These are phyloP conservation scores for Megalurothrips usitatus DNA, from an alignment of 2,888 invertebrate genomes.

Conservation along the genomic window DNA sequence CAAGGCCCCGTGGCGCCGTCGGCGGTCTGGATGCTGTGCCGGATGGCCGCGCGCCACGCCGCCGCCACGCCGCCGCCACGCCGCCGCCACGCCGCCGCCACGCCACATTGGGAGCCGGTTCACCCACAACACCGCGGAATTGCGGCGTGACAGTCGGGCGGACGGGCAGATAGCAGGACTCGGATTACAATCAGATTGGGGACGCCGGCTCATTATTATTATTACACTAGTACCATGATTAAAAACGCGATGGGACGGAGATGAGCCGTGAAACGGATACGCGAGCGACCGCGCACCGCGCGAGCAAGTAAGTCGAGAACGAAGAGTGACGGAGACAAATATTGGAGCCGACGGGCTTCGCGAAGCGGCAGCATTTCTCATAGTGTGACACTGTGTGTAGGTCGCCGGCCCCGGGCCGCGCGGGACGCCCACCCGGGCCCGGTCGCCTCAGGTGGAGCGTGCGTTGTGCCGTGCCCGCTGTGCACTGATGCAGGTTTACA, in stretches of 20 bases:
- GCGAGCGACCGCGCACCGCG: neutral
- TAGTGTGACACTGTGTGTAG: too few relatives aligned
- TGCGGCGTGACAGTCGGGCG: neutral
- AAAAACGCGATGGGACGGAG: neutral
- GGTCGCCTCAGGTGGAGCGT: too few relatives aligned
- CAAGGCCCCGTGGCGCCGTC: slow-evolving; percentile 14
- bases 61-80: neutral
- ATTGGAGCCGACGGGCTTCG: neutral
- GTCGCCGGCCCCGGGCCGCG: too few relatives aligned
- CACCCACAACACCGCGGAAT: slow-evolving; percentile 4
- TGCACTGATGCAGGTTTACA: neutral
- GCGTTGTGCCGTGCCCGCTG: too few relatives aligned
- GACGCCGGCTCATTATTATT: neutral
- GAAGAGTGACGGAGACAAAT: neutral
- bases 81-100: neutral
- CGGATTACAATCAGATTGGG: slow-evolving; percentile 10
- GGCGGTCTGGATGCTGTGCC: neutral
- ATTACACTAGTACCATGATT: too few relatives aligned
- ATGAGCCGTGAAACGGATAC: neutral
- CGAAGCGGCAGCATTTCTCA: neutral
- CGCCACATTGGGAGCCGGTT: neutral
- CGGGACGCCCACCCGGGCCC: too few relatives aligned
- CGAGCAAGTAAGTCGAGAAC: too few relatives aligned
- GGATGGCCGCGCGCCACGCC: too few relatives aligned
- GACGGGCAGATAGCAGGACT: too few relatives aligned